Evolutionary conservation across 2,113 vertebrate species (phyloP).

Genomic region (Pelusios castaneus): DNA sequence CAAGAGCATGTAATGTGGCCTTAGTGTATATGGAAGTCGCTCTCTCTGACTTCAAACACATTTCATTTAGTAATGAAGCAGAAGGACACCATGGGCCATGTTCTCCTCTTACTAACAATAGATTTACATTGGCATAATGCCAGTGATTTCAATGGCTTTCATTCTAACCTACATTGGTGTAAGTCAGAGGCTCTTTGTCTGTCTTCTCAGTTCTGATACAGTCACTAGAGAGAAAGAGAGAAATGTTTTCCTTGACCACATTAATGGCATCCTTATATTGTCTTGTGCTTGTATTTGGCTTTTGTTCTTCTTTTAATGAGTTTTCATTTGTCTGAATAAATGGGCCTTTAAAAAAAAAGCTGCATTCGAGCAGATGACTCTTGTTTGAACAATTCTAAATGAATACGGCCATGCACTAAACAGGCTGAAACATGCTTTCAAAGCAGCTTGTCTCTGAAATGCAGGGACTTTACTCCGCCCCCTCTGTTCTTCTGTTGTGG

Average conservation of each 20-base stretch:
- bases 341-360: neutral
- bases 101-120: neutral
- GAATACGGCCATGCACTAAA: neutral
- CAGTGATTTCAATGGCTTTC: neutral
- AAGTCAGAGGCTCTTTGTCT: conserved; percentile 12
- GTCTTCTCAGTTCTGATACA: neutral
- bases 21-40: neutral
- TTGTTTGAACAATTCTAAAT: conserved; percentile 26
- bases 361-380: neutral
- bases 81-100: neutral
- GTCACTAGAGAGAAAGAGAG: neutral
- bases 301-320: neutral
- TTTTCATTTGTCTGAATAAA: conserved; percentile 23
- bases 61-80: neutral
- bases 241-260: neutral
- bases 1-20: neutral
- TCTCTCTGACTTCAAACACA: neutral
- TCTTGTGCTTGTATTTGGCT: neutral
- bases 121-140: neutral
- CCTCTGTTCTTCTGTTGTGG: conserved; percentile 40
- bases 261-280: conserved; percentile 22
- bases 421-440: conserved; percentile 42
- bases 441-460: conserved; percentile 16
- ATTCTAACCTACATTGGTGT: neutral
- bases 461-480: conserved; percentile 6